Evolutionary conservation across 2,113 vertebrate species (phyloP).

Genomic region (Sebastes schlegelii): DNA sequence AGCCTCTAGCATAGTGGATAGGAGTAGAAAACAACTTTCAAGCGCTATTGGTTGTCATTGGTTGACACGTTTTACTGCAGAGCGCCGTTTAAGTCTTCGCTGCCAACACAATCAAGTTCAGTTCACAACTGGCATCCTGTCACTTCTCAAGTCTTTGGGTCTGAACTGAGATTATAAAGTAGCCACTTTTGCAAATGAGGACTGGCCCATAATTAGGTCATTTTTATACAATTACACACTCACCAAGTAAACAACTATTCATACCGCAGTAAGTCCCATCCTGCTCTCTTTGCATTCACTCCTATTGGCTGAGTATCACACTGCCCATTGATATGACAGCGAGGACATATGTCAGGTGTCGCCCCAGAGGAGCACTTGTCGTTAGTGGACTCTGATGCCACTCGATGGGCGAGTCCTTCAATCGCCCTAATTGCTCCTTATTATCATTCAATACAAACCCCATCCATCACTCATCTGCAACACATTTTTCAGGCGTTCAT

Average conservation of each 20-base stretch:
- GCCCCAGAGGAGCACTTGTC: constrained; percentile 33
- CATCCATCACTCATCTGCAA: constrained; percentile 20
- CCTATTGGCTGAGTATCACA: constrained; percentile 1
- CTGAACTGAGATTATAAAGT: neutral
- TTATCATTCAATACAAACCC: constrained; percentile 29
- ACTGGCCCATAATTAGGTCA: neutral
- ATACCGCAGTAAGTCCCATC: neutral
- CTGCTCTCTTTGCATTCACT: constrained; percentile 14
- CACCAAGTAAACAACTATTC: neutral
- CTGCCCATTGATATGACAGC: constrained; percentile 25
- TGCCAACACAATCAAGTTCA: neutral
- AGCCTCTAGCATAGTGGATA: too few relatives aligned
- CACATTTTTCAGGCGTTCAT: neutral
- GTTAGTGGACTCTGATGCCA: constrained; percentile 30
- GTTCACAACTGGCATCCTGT: neutral
- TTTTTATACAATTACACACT: neutral
- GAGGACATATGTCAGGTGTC: constrained; percentile 23
- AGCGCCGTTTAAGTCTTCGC: neutral
- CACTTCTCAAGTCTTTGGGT: neutral
- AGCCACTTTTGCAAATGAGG: constrained; percentile 9
- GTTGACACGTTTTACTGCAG: too few relatives aligned
- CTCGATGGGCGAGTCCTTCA: constrained; percentile 30
- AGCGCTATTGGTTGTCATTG: neutral
- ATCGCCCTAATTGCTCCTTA: constrained; percentile 17
- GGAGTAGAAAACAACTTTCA: neutral